These are phyloP conservation scores for Cheilosia vulpina DNA, from an alignment of 2,888 invertebrate species.

Conservation along the genomic window DNA sequence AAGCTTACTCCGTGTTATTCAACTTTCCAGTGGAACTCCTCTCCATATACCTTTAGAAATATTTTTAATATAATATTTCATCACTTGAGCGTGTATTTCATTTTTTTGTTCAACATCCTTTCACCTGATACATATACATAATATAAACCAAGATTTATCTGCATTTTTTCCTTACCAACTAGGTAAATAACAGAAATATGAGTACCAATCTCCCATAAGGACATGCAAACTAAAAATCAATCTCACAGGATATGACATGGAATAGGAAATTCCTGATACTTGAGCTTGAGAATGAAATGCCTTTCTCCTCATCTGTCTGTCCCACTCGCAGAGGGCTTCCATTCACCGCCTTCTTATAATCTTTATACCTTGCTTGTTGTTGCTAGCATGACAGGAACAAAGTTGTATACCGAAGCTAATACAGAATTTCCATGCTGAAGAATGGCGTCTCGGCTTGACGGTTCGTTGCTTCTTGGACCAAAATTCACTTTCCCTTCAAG, in stretches of 20 bases:
- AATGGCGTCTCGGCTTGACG: constrained; percentile 62
- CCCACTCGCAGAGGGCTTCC: constrained; percentile 2
- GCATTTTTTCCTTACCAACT: constrained; percentile 48
- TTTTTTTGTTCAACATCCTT: constrained; percentile 36
- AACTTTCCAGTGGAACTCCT: background rate
- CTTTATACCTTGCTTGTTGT: constrained; percentile 52
- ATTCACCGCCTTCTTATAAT: constrained; percentile 43
- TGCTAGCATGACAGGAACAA: constrained; percentile 40
- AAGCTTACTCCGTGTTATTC: background rate
- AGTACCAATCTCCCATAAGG: constrained; percentile 64
- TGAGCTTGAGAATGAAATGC: constrained; percentile 8
- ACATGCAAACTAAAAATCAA: constrained; percentile 73
- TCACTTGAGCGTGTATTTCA: background rate
- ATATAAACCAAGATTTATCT: constrained; percentile 42
- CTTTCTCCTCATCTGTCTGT: background rate
- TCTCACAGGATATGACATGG: constrained; percentile 66
- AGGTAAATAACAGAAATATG: constrained; percentile 63
- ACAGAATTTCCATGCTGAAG: constrained; percentile 53
- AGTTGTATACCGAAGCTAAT: constrained; percentile 18
- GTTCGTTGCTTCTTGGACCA: constrained; percentile 70
- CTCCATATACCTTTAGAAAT: constrained; percentile 18
- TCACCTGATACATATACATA: constrained; percentile 39
- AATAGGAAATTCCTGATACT: constrained; percentile 55
- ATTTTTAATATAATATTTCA: constrained; percentile 68
- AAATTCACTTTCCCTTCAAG: constrained; percentile 68